Base-by-base conservation (phyloP, 1,140 invertebrate genomes). In the Procambarus clarkii region DNA sequence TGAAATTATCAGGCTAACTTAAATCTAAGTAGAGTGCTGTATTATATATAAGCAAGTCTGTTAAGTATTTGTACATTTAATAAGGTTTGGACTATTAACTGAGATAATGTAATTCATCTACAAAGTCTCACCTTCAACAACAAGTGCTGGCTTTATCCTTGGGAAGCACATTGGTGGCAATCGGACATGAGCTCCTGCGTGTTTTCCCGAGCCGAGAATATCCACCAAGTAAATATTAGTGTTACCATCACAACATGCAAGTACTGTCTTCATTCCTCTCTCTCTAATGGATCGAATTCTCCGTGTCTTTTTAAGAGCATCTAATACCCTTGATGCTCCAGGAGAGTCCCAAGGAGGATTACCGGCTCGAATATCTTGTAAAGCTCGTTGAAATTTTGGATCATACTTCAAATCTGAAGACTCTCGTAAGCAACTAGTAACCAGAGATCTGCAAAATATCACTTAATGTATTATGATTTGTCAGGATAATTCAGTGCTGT, bases 251-350 rank as follows among this genome's bases (percentile, higher is more conserved):
- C 81, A 58, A 24, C 88, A 91, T 9, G 88, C 88, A 34, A 91
- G 34, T 8, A 91, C 88, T 0, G 88, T 91, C 54, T 85, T 91
- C 48, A 60, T 91, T 64, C 88, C 88, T 34, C 88, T 46, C 82
- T 91, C 81, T 46, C 88, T 71, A 74, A 91, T 91, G n/a, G 74
- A 91, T 64, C 88, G 78, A 34, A 91, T 91, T 60, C 88, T 83
- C 0, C 82, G 48, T 11, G 88, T 91, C 74, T 84, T 91, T 15
- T 58, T 91, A 13, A 91, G 82, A 2, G 88, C 88, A 50, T 91
- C 88, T 21, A 64, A 81, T 11, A 91, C 81, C 50, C 64, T 84
- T 11, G 18, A 34, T 15, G 88, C 88, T 34, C 88, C 88, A 34
- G 88, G 88, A 13, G 88, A 91, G 58, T 91, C 88, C 88, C 88